Conservation (phyloP, 2,888 invertebrate genomes). For the Platycheirus rosarum region DNA sequence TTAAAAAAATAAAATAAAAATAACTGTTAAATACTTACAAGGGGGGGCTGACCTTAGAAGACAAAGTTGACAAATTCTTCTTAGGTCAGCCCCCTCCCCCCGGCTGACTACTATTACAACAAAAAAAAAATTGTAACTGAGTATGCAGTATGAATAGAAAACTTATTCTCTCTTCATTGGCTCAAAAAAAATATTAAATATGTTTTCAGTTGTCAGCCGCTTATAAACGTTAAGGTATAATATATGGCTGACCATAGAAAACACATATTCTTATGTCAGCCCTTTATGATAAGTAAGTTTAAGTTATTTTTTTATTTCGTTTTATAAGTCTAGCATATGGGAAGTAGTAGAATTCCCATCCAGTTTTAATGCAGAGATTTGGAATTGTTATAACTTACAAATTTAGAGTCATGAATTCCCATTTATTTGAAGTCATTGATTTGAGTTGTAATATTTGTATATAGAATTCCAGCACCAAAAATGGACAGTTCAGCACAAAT, state of each 20-base stretch:
- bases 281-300: too few relatives aligned
- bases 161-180: slow-evolving; percentile 2
- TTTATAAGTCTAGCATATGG: neutral
- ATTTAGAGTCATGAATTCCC: neutral
- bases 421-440: neutral
- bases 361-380: too few relatives aligned
- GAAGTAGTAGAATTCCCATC: neutral
- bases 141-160: slow-evolving; percentile 14
- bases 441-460: too few relatives aligned
- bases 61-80: too few relatives aligned
- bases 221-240: slow-evolving; percentile 7
- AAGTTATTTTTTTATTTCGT: neutral
- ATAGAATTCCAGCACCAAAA: neutral
- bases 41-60: neutral
- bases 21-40: neutral
- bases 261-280: slow-evolving; percentile 10
- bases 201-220: slow-evolving; percentile 14
- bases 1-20: slow-evolving; percentile 10
- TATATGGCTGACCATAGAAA: slow-evolving; percentile 9
- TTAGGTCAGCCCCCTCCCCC: too few relatives aligned
- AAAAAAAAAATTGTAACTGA: too few relatives aligned
- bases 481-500: slow-evolving; percentile 4
- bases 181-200: neutral
- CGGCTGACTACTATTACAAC: neutral
- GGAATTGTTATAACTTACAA: neutral